These are phyloP conservation scores for Microtus montanus DNA, from an alignment of 2,113 vertebrate genomes.

Conservation along the genomic window DNA sequence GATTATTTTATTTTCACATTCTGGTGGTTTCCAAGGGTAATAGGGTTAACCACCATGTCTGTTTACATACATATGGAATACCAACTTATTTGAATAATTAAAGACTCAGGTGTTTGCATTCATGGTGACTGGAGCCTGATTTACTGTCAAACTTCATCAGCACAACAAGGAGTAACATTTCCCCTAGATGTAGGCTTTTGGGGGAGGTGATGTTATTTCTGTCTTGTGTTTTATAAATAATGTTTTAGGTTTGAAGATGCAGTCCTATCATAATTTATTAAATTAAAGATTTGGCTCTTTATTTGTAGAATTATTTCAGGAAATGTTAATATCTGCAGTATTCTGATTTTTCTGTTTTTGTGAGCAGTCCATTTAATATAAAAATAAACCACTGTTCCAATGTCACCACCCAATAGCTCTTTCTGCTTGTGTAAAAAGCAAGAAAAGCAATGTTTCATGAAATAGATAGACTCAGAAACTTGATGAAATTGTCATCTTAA, in stretches of 20 bases:
- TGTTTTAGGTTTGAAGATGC: constrained; percentile 34
- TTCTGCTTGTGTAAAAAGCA: background rate
- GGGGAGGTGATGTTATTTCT: background rate
- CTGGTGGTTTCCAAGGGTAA: background rate
- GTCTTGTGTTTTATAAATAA: background rate
- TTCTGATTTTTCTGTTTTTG: background rate
- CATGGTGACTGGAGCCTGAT: background rate
- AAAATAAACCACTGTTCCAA: background rate
- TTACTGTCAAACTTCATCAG: background rate
- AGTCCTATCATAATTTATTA: background rate
- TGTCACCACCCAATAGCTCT: background rate
- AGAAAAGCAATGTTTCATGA: background rate
- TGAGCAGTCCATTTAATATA: constrained; percentile 1
- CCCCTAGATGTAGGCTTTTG: background rate
- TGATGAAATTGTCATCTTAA: background rate
- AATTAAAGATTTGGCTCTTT: constrained; percentile 21
- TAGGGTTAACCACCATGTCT: background rate
- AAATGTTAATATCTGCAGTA: background rate
- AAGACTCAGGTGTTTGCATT: background rate
- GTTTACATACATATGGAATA: background rate
- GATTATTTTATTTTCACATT: background rate
- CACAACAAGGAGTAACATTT: background rate
- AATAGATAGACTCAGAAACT: background rate
- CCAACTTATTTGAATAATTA: background rate
- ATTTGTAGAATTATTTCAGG: background rate